These are phyloP conservation scores for Lasioglossum malachurum DNA, from an alignment of 2,888 invertebrate genomes.

Conservation along the genomic window DNA sequence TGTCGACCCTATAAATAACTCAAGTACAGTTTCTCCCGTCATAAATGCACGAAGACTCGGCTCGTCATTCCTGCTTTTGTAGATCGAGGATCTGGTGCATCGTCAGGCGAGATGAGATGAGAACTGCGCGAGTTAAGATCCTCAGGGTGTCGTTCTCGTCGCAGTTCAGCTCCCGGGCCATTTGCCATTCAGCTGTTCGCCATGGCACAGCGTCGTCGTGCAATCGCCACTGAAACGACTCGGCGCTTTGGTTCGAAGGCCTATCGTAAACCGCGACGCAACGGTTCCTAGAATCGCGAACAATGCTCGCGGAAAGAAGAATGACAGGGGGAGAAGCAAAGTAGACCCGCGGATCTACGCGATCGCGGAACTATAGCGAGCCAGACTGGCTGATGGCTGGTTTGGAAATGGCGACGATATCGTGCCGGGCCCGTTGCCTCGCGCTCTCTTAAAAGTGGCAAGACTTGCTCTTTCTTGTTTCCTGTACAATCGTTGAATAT, in stretches of 20 bases:
- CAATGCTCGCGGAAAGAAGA: not conserved
- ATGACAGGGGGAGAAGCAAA: not conserved
- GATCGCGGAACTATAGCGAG: not conserved
- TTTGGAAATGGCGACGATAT: constrained; percentile 38
- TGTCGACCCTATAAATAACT: too few relatives aligned
- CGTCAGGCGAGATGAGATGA: not conserved
- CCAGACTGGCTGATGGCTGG: not conserved
- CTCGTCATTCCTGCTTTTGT: not conserved
- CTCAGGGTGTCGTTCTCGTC: not conserved
- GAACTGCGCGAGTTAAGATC: too few relatives aligned
- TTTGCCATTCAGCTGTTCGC: constrained; percentile 2
- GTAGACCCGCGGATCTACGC: not conserved
- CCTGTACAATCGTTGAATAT: constrained; percentile 63
- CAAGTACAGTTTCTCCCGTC: too few relatives aligned
- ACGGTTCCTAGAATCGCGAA: not conserved
- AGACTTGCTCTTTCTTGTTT: constrained; percentile 49
- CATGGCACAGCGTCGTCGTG: not conserved
- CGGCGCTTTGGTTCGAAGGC: not conserved
- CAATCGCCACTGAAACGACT: not conserved
- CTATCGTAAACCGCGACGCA: constrained; percentile 4
- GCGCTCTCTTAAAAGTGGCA: constrained; percentile 31
- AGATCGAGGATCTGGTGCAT: not conserved
- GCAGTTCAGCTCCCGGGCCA: not conserved
- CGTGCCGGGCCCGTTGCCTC: constrained; percentile 12
- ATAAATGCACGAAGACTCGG: too few relatives aligned